A percentile compares a stretch with the other conserved stretches of the same genome.
phyloP scores from a whole-genome alignment of 2,888 invertebrate species.

The Fragum fragum region DNA sequence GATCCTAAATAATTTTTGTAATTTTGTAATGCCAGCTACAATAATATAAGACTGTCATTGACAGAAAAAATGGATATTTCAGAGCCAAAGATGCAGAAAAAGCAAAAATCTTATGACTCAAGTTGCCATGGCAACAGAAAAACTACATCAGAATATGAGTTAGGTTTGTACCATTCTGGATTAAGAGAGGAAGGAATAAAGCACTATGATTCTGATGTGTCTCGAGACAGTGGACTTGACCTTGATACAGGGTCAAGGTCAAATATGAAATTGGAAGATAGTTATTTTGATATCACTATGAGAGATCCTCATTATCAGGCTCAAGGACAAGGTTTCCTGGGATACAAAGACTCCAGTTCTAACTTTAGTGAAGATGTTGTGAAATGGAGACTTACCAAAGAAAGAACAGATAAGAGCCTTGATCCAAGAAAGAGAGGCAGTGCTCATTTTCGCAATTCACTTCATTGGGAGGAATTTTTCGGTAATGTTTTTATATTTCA shows the following conservation, averaged over 20 bases:
- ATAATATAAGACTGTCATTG: conserved; percentile 1
- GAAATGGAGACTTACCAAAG: conserved; percentile 46
- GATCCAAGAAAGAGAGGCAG: conserved; percentile 37
- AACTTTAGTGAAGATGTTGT: conserved; percentile 54
- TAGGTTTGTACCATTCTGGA: conserved; percentile 10
- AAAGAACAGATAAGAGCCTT: conserved; percentile 23
- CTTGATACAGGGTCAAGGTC: conserved; percentile 50
- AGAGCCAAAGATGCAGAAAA: conserved; percentile 18
- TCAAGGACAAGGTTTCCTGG: conserved; percentile 19
- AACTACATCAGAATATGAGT: conserved; percentile 24
- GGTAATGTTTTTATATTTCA: conserved; percentile 61
- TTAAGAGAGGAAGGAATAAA: conserved; percentile 10
- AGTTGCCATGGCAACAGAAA: conserved; percentile 21
- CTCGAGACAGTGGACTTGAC: conserved; percentile 58
- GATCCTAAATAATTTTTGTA: not conserved
- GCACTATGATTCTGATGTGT: conserved; percentile 34
- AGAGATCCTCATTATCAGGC: conserved; percentile 25
- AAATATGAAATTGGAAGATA: conserved; percentile 35
- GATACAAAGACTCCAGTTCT: conserved; percentile 11
- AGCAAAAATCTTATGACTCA: conserved; percentile 4
- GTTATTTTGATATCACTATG: conserved; percentile 39
- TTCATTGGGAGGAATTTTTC: conserved; percentile 68
- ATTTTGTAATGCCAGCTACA: not conserved
- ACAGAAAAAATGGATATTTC: conserved; percentile 10
- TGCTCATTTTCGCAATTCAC: conserved; percentile 42